phyloP scores from a whole-genome alignment of 2,113 vertebrate genomes.

The Hypomesus transpacificus region DNA sequence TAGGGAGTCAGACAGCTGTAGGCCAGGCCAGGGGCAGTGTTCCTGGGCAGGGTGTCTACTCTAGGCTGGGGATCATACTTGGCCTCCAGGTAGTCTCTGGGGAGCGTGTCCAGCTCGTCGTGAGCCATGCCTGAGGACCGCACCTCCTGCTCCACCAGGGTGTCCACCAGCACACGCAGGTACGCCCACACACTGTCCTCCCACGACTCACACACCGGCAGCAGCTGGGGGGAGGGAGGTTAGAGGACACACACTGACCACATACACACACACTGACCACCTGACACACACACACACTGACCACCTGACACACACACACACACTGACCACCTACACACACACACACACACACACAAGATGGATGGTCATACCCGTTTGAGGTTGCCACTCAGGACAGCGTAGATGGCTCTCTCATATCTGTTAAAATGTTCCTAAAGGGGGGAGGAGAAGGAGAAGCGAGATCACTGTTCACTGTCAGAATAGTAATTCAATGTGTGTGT shows the following conservation, averaged over 20 bases:
- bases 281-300: slow-evolving; percentile 23
- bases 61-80: slow-evolving; percentile 73
- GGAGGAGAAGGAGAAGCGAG: not conserved
- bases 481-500: too few relatives aligned
- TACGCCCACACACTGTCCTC: slow-evolving; percentile 95
- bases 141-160: slow-evolving; percentile 91
- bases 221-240: slow-evolving; percentile 67
- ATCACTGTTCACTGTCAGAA: not conserved
- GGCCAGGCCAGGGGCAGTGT: not conserved
- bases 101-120: slow-evolving; percentile 84
- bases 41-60: not conserved
- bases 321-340: not conserved
- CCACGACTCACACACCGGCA: slow-evolving; percentile 94
- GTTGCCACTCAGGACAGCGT: slow-evolving; percentile 92
- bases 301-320: not conserved
- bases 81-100: slow-evolving; percentile 87
- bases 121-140: slow-evolving; percentile 79
- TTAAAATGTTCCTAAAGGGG: slow-evolving; percentile 77
- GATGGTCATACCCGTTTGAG: slow-evolving; percentile 82
- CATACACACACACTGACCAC: slow-evolving; percentile 74
- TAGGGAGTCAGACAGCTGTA: too few relatives aligned
- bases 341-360: not conserved
- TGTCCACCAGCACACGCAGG: slow-evolving; percentile 95
- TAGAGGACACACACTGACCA: slow-evolving; percentile 48
- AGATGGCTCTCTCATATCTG: slow-evolving; percentile 91